phyloP scores from a whole-genome alignment of 2,797 vertebrate species.

The Podargus strigoides region DNA sequence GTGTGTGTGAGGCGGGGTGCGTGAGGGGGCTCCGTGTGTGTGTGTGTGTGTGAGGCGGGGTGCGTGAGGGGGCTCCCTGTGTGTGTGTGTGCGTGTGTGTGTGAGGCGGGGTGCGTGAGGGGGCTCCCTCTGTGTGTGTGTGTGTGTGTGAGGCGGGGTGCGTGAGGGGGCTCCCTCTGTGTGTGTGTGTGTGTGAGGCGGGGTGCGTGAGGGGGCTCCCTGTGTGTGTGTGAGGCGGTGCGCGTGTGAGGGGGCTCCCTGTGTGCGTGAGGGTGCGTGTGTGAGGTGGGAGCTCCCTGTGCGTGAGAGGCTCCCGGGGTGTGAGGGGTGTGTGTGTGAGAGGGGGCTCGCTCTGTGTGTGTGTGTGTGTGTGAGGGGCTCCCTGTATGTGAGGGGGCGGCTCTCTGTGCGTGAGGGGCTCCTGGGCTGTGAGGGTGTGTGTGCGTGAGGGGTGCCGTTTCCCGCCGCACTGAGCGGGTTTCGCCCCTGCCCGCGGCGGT shows the following conservation, averaged over 20 bases:
- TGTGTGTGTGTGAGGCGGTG: background rate
- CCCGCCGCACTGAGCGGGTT: slow-evolving; percentile 6
- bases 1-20: too few relatives aligned
- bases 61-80: background rate
- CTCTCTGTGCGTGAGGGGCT: too few relatives aligned
- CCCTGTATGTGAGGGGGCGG: background rate
- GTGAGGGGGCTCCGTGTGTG: background rate
- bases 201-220: background rate
- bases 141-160: too few relatives aligned
- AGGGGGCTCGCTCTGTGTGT: background rate
- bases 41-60: too few relatives aligned
- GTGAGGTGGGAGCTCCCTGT: too few relatives aligned
- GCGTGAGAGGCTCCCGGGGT: background rate
- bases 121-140: background rate
- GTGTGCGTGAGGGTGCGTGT: background rate
- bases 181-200: background rate
- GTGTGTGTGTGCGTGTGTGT: background rate
- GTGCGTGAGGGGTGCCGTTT: background rate
- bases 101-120: too few relatives aligned
- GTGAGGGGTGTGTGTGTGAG: background rate
- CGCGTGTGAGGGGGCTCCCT: background rate
- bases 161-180: background rate
- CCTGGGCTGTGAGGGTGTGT: background rate
- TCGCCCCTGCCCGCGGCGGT: slow-evolving; percentile 47
- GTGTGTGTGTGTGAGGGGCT: background rate